A percentile compares a stretch with the other conserved stretches of the same genome.
Conservation (phyloP, 2,113 vertebrate genomes). For the Odontesthes bonariensis region DNA sequence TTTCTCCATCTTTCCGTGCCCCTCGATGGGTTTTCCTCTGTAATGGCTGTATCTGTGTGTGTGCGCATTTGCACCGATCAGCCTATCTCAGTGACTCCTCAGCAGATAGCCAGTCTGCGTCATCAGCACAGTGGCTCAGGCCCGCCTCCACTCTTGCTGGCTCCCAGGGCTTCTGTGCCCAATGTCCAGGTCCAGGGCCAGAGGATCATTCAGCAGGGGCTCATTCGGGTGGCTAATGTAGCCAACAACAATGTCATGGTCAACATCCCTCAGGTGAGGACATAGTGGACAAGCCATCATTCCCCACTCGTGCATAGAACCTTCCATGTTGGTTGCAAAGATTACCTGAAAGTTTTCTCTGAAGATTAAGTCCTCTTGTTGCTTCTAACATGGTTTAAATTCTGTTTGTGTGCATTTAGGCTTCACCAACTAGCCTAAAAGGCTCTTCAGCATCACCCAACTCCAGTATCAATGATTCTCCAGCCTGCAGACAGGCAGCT, state of each 20-base stretch:
- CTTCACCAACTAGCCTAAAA: constrained; percentile 89
- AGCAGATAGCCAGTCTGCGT: constrained; percentile 93
- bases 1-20: background rate
- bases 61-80: constrained; percentile 55
- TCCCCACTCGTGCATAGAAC: background rate
- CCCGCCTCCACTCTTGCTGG: constrained; percentile 92
- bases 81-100: constrained; percentile 86
- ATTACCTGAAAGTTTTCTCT: background rate
- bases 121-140: constrained; percentile 94
- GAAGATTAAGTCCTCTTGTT: background rate
- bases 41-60: background rate
- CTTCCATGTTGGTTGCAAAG: too few species aligned
- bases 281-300: background rate
- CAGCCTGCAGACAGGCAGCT: constrained; percentile 93
- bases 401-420: constrained; percentile 74
- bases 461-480: constrained; percentile 85
- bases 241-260: constrained; percentile 92
- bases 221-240: constrained; percentile 95
- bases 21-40: constrained; percentile 13
- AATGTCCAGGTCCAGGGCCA: constrained; percentile 96
- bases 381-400: background rate
- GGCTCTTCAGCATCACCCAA: constrained; percentile 81
- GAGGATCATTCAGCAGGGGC: constrained; percentile 96
- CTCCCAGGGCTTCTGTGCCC: constrained; percentile 92
- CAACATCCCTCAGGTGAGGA: constrained; percentile 88